Conservation (phyloP, 2,888 invertebrate genomes). For the Andrena hattorfiana region DNA sequence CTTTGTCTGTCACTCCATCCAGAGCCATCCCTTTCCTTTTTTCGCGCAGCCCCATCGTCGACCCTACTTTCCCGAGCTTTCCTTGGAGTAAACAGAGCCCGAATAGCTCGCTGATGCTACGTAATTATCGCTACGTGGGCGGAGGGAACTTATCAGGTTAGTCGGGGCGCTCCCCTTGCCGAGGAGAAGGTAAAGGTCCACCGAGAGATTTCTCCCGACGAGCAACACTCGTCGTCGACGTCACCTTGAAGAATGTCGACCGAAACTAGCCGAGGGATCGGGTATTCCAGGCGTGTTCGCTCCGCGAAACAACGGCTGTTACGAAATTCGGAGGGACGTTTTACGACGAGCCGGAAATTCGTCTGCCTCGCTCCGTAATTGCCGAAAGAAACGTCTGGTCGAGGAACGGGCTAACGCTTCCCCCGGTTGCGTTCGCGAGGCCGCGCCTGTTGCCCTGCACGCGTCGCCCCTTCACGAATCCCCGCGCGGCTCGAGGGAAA, state of each 20-base stretch:
- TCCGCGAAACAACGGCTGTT: slow-evolving; percentile 38
- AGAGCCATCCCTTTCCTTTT: neutral
- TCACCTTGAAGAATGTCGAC: slow-evolving; percentile 24
- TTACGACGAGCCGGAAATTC: slow-evolving; percentile 28
- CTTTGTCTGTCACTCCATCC: neutral
- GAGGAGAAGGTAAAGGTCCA: slow-evolving; percentile 44
- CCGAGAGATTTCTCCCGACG: slow-evolving; percentile 42
- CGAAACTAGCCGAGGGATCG: slow-evolving; percentile 47
- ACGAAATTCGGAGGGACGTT: slow-evolving; percentile 52
- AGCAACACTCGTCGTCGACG: slow-evolving; percentile 17
- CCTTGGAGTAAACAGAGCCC: slow-evolving; percentile 59
- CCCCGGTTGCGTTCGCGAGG: neutral
- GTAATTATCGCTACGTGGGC: slow-evolving; percentile 61
- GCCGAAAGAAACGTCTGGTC: neutral
- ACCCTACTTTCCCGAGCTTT: slow-evolving; percentile 29
- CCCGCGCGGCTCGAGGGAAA: no score
- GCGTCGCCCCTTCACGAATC: neutral
- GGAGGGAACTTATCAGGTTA: slow-evolving; percentile 54
- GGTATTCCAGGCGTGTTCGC: slow-evolving; percentile 8
- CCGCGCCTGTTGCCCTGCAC: neutral
- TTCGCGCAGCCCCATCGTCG: neutral
- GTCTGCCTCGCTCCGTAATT: slow-evolving; percentile 20
- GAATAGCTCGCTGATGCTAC: slow-evolving; percentile 47
- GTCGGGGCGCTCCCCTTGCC: slow-evolving; percentile 21
- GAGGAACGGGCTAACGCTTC: neutral